Conservation (phyloP, 2,797 vertebrate genomes). For the Lagocephalus sceleratus region DNA sequence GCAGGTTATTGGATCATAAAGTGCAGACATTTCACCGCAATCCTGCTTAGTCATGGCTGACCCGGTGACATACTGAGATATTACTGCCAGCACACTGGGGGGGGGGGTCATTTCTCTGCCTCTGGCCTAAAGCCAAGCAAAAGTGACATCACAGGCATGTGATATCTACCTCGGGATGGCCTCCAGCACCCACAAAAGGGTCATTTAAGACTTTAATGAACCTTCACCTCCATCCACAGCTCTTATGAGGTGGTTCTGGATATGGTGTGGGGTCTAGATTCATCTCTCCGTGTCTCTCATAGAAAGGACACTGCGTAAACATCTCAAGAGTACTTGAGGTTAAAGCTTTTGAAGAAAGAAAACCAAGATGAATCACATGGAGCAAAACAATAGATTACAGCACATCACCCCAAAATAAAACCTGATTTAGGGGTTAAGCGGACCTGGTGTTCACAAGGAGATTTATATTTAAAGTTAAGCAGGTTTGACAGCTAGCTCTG, state of each 20-base stretch:
- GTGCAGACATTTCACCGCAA: constrained; percentile 14
- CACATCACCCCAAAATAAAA: background rate
- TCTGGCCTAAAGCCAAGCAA: constrained; percentile 26
- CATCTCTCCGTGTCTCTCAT: no score
- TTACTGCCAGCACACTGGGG: constrained; percentile 16
- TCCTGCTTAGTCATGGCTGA: constrained; percentile 31
- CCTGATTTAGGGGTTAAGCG: constrained; percentile 20
- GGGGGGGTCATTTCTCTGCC: constrained; percentile 19
- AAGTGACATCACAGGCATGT: constrained; percentile 19
- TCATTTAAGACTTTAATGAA: constrained; percentile 38
- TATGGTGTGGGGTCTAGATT: background rate
- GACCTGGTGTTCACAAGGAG: constrained; percentile 10
- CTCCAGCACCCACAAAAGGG: constrained; percentile 3
- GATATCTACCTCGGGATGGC: constrained; percentile 21
- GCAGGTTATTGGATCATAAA: constrained; percentile 60
- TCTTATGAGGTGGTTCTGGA: constrained; percentile 2
- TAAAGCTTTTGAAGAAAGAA: background rate
- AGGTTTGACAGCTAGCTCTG: constrained; percentile 42
- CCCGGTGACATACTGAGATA: constrained; percentile 26
- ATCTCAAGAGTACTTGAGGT: background rate
- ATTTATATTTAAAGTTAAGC: constrained; percentile 23
- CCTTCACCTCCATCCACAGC: background rate
- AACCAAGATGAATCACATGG: background rate
- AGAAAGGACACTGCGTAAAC: background rate
- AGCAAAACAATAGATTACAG: constrained; percentile 4